Evolutionary conservation across 2,888 invertebrate species (phyloP), one percentile per base, ranked within the genome.

Genomic region (Itoplectis maculator): DNA sequence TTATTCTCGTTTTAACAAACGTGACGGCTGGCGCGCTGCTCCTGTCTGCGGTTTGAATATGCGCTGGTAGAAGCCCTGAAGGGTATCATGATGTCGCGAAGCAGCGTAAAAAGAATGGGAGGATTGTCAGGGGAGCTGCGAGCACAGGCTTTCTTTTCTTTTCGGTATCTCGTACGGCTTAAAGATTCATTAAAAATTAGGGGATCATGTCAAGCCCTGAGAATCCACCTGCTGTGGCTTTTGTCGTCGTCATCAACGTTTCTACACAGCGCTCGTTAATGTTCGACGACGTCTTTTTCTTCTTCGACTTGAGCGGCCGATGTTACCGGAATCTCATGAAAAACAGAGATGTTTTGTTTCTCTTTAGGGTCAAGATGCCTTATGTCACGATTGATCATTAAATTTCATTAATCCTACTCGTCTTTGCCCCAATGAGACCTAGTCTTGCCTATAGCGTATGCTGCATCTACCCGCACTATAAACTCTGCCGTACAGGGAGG

Each of bases 1-100:
- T 56, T 56, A 70, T 45, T 18, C 61, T 51, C 66, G 66, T 61
- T 72, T 49, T 66, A 73, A 59, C 66, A 54, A 59, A 72, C 68
- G 70, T 51, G 76, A 77, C 45, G 72, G 29, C 5, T 59, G 9
- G 47, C 47, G 15, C 42, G 29, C 7, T 23, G 7, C 9, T 23
- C 11, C 4, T 59, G 45, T 70, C n/a, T 29, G 59, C 42, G 29
- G 68, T 45, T 61, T 51, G 65, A 7, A 37, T 15, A 45, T 51
- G 65, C 56, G 11, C 40, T 23, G 56, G 49, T 37, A 59, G 42
- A 76, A 72, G 68, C 61, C 40, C 81, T 61, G 72, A 51, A 66
- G 68, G 76, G 56, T 56, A 23, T 61, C 75, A 23, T 37, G 74
- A 79, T 79, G 45, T 42, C 45, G 42, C 49, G 54, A 20, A 20